Evolutionary conservation across 2,888 invertebrate genomes (phyloP).

Genomic region (Macaria notata): DNA sequence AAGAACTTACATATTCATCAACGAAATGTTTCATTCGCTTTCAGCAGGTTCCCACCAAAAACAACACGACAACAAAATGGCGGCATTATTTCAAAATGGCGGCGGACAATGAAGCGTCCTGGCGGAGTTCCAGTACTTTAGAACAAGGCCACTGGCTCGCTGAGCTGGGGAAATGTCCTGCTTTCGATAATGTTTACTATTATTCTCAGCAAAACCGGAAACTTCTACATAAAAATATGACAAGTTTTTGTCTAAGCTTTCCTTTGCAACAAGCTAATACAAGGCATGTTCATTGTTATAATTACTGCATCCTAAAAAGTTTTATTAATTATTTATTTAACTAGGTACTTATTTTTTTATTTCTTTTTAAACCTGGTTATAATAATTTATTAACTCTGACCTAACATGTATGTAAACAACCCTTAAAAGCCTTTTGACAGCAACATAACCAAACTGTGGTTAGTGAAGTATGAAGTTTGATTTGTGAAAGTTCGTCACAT

Average conservation of each 20-base stretch:
- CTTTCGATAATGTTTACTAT: conserved; percentile 1
- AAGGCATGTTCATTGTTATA: too few relatives aligned
- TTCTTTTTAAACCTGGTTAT: too few relatives aligned
- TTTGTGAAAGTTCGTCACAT: neutral
- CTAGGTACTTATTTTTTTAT: too few relatives aligned
- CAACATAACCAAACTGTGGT: neutral
- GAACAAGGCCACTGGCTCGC: conserved; percentile 42
- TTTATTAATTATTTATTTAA: too few relatives aligned
- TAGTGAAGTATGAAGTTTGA: neutral
- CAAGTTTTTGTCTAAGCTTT: too few relatives aligned
- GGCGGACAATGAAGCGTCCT: conserved; percentile 39
- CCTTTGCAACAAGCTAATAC: too few relatives aligned
- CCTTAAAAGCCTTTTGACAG: neutral
- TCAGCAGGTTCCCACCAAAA: conserved; percentile 20
- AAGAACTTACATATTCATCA: neutral
- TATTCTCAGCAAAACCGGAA: too few relatives aligned
- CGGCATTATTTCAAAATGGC: conserved; percentile 43
- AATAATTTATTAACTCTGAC: too few relatives aligned
- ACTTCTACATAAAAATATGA: too few relatives aligned
- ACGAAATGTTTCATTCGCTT: conserved; percentile 29
- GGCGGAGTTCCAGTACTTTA: conserved; percentile 45
- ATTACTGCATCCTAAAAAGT: too few relatives aligned
- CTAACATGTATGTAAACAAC: too few relatives aligned
- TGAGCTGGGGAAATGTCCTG: conserved; percentile 34
- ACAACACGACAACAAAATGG: conserved; percentile 42